These are phyloP conservation scores for Copsychus sechellarum DNA, from an alignment of 2,113 vertebrate genomes.

Conservation along the genomic window DNA sequence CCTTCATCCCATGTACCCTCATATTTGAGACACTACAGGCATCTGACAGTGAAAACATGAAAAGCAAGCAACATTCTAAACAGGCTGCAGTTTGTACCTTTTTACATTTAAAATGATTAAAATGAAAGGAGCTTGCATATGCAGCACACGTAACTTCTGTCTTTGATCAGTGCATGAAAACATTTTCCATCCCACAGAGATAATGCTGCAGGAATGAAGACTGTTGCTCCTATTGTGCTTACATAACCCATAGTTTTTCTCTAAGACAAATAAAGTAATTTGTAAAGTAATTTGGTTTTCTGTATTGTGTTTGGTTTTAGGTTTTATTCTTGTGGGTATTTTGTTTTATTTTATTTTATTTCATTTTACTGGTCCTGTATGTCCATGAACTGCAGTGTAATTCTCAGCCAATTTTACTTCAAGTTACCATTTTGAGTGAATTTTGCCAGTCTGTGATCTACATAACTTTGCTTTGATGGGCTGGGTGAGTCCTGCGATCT, in stretches of 20 bases:
- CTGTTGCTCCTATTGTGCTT: background rate
- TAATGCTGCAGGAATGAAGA: background rate
- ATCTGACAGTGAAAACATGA: background rate
- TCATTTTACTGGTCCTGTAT: background rate
- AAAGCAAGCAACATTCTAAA: background rate
- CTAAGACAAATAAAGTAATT: background rate
- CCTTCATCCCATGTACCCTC: background rate
- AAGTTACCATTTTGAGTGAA: background rate
- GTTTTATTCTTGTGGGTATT: background rate
- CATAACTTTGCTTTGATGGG: background rate
- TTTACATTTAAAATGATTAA: background rate
- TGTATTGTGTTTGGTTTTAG: background rate
- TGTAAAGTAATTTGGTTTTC: background rate
- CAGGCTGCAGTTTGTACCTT: background rate
- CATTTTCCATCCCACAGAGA: background rate
- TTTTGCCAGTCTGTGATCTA: background rate
- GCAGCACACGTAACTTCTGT: background rate
- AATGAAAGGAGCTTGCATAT: background rate
- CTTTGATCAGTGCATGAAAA: background rate
- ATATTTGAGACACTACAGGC: background rate
- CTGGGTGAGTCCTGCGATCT: background rate
- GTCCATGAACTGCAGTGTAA: background rate
- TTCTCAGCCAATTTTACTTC: background rate
- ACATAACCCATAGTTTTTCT: background rate
- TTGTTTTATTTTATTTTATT: too few relatives aligned